These are phyloP conservation scores for Megaustenia siamemsis DNA, from an alignment of 2,888 invertebrate species.

Conservation along the genomic window DNA sequence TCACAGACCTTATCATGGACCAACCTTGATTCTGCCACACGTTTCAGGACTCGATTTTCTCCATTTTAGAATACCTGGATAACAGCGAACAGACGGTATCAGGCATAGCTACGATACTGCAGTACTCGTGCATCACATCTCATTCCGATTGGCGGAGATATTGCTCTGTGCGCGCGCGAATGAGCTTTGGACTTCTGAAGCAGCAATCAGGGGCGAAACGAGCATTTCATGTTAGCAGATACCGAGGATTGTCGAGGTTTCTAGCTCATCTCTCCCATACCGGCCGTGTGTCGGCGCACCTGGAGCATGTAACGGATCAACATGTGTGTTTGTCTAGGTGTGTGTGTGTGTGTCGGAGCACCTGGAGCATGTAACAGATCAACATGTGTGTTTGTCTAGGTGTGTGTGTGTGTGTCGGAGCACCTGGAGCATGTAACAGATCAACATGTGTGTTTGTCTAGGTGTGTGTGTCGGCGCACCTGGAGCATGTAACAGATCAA, in stretches of 20 bases:
- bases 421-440: too few relatives aligned
- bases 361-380: too few relatives aligned
- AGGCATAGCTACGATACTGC: not conserved
- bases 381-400: too few relatives aligned
- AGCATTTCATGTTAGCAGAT: not conserved
- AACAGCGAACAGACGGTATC: not conserved
- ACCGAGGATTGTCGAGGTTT: not conserved
- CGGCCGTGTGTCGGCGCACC: not conserved
- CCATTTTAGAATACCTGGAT: not conserved
- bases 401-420: too few relatives aligned
- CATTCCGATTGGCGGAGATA: constrained; percentile 8
- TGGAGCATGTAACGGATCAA: too few relatives aligned
- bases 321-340: too few relatives aligned
- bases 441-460: too few relatives aligned
- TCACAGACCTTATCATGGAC: constrained; percentile 3
- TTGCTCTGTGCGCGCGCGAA: not conserved
- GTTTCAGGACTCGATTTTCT: not conserved
- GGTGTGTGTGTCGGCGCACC: too few relatives aligned
- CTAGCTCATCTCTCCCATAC: too few relatives aligned
- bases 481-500: too few relatives aligned
- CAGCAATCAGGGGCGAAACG: not conserved
- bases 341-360: too few relatives aligned
- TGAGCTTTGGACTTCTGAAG: not conserved
- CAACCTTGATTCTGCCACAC: not conserved
- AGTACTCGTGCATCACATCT: constrained; percentile 11